phyloP scores from a whole-genome alignment of 2,888 invertebrate species.

The Meloe dianella region DNA sequence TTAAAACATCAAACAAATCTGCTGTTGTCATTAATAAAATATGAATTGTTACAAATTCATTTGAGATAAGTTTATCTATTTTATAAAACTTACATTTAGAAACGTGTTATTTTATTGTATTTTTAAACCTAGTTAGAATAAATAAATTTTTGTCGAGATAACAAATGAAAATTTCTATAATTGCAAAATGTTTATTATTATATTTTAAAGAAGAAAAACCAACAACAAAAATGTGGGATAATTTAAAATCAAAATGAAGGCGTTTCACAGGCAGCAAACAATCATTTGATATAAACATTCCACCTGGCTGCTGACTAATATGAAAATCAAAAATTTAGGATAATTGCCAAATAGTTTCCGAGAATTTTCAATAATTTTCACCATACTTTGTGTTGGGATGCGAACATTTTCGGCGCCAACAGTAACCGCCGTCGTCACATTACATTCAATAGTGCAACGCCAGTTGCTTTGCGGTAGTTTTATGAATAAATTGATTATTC shows the following conservation, averaged over 20 bases:
- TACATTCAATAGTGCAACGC: background rate
- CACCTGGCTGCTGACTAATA: background rate
- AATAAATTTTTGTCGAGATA: background rate
- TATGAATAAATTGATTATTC: too few relatives aligned
- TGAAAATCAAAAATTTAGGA: background rate
- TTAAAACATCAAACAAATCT: background rate
- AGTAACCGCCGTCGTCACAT: too few relatives aligned
- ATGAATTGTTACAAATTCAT: slow-evolving; percentile 2
- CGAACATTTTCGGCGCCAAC: too few relatives aligned
- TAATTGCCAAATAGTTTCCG: slow-evolving; percentile 4
- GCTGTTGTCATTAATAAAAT: slow-evolving; percentile 5
- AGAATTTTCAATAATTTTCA: too few relatives aligned
- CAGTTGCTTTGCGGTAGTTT: too few relatives aligned
- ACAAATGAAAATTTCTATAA: background rate
- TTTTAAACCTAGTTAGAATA: background rate
- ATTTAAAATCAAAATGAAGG: too few relatives aligned
- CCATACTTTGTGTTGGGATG: too few relatives aligned
- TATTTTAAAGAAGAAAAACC: background rate
- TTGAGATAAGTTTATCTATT: background rate
- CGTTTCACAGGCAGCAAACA: too few relatives aligned
- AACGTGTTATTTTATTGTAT: background rate
- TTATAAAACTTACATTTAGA: background rate
- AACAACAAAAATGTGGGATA: too few relatives aligned
- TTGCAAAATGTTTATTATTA: background rate
- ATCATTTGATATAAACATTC: background rate